phyloP scores from a whole-genome alignment of 2,888 invertebrate genomes.

The Aquatica leii region DNA sequence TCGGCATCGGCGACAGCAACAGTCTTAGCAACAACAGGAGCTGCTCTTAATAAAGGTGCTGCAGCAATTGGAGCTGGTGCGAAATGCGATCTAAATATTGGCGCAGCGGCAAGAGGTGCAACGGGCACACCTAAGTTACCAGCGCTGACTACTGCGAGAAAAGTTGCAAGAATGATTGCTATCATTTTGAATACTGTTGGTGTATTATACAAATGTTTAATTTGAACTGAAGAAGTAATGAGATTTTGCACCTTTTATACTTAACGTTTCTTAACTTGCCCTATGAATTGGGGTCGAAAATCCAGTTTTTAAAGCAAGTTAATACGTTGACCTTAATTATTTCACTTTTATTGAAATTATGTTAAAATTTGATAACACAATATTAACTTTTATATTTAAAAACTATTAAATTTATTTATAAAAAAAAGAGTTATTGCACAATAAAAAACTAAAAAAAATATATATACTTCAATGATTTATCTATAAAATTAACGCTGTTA shows the following conservation, averaged over 20 bases:
- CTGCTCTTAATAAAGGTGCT: slow-evolving; percentile 12
- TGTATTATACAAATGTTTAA: neutral
- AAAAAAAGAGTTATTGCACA: too few species aligned
- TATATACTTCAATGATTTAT: too few species aligned
- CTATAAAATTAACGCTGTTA: too few species aligned
- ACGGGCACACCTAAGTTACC: slow-evolving; percentile 23
- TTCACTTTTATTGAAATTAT: too few species aligned
- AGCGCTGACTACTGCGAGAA: slow-evolving; percentile 38
- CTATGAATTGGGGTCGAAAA: neutral
- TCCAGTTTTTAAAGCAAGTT: neutral
- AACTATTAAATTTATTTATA: too few species aligned
- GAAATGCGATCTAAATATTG: slow-evolving; percentile 12
- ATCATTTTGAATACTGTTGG: neutral
- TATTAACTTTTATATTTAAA: too few species aligned
- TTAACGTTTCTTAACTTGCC: neutral
- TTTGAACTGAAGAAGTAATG: neutral
- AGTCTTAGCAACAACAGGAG: slow-evolving; percentile 14
- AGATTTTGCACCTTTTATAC: neutral
- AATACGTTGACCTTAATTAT: neutral
- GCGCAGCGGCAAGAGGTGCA: slow-evolving; percentile 27
- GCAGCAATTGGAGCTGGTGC: slow-evolving; percentile 34
- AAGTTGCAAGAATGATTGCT: slow-evolving; percentile 27
- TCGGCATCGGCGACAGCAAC: slow-evolving; percentile 53
- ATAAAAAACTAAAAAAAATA: too few species aligned
- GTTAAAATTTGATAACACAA: too few species aligned